Percentiles rank a stretch among this genome's conserved stretches.
phyloP scores from a whole-genome alignment of 2,113 vertebrate genomes.

The Heteronetta atricapilla region DNA sequence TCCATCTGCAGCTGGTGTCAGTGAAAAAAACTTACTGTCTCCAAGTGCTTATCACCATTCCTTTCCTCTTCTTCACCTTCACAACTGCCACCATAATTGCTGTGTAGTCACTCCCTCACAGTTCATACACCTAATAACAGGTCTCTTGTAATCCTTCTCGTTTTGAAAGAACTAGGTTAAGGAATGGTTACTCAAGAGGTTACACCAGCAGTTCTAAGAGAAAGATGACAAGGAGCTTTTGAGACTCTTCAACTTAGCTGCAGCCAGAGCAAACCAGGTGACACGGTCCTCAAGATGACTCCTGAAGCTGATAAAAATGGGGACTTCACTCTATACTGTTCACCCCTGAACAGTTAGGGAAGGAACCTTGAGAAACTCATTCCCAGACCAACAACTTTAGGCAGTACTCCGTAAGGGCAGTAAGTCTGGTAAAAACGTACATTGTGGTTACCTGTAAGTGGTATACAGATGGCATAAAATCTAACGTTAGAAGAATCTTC shows the following conservation, averaged over 20 bases:
- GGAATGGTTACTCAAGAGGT: neutral
- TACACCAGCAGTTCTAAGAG: neutral
- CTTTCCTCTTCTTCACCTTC: neutral
- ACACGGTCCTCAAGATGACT: neutral
- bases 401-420: neutral
- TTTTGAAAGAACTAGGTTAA: neutral
- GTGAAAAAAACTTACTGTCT: neutral
- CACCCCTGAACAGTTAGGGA: neutral
- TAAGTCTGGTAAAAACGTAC: neutral
- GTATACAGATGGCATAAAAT: neutral
- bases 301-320: neutral
- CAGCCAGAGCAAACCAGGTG: neutral
- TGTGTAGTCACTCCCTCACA: neutral
- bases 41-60: neutral
- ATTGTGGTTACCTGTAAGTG: neutral
- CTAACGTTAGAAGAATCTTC: neutral
- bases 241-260: neutral
- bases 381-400: neutral
- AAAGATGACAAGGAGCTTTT: neutral
- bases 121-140: neutral
- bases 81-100: neutral
- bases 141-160: neutral
- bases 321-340: neutral
- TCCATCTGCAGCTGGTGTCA: neutral
- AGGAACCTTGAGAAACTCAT: neutral